Evolutionary conservation across 2,888 invertebrate genomes (phyloP), one percentile per base, ranked within the genome.

Genomic region (Drosophila paracracens): DNA sequence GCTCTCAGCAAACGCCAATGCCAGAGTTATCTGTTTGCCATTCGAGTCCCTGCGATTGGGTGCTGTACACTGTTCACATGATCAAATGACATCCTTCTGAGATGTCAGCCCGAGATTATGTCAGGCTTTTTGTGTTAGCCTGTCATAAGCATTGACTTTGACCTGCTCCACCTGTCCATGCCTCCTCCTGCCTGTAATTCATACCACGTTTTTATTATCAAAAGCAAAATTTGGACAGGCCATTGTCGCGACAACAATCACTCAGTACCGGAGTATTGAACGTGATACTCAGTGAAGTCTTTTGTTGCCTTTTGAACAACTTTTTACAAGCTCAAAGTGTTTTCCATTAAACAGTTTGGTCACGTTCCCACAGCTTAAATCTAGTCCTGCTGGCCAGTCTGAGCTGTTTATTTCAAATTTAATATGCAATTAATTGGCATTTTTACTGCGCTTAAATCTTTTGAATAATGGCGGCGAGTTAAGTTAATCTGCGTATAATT

Each of bases 71-170:
- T 29, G 29, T 27, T 18, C 53, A 62, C 43, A 38, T 46, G 58
- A 58, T 46, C 35, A 25, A 7, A 16, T 25, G 16, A 25, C 48
- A 33, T 58, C 38, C 62, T 31, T 40, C 63, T 50, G 53, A 58
- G 57, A 48, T 75, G 63, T 57, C 65, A 70, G 64, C 38, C 54
- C 8, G 13, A 62, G 61, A 35, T 78, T 64, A 64, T 68, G 67
- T 25, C 35, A 38, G 62, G 66, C 48, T 70, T 70, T 67, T 75
- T 75, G 46, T 58, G 46, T 70, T 52, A 50, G 64, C 31, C 58
- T 53, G 43, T 29, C 43, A 53, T 51, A 46, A 60, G 46, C 65
- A 21, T 58, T 58, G 62, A 60, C 65, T 65, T 40, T 46, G 13
- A 46, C 27, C 35, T 50, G 36, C 52, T 18, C 48, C 50, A 70